A percentile compares a stretch with the other conserved stretches of the same genome.
These are phyloP conservation scores for Patiria pectinifera DNA, from an alignment of 53 echinoderm and acorn worm genomes.

Conservation along the genomic window DNA sequence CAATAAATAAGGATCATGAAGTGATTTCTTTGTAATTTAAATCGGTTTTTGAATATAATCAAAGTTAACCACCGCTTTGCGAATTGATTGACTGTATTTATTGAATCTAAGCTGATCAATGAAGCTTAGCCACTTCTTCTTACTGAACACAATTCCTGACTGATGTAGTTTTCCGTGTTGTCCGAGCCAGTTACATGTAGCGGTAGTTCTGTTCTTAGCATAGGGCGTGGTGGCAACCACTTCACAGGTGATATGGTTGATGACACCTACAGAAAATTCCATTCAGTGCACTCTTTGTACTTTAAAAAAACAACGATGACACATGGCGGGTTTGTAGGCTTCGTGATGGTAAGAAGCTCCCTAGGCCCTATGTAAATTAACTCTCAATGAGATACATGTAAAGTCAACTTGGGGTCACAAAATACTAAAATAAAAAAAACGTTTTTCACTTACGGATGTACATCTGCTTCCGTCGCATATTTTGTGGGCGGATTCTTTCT, in stretches of 20 bases:
- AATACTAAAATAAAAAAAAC: no score
- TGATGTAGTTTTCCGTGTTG: background rate
- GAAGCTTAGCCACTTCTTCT: conserved; percentile 17
- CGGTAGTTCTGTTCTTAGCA: background rate
- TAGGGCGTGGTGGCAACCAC: background rate
- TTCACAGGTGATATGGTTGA: background rate
- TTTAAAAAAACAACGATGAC: no score
- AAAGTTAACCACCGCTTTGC: background rate
- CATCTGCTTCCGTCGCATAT: no score
- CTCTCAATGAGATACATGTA: no score
- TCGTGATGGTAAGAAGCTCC: no score
- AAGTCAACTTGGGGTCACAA: no score
- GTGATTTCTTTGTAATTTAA: background rate
- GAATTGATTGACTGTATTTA: background rate
- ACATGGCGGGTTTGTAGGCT: no score
- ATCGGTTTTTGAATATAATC: background rate
- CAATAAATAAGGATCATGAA: background rate
- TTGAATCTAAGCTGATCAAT: background rate
- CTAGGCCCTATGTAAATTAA: no score
- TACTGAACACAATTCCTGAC: background rate
- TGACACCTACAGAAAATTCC: background rate
- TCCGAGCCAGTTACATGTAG: background rate
- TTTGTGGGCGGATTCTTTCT: no score
- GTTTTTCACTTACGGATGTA: no score
- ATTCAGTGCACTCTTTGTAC: no score